phyloP scores from a whole-genome alignment of 2,888 invertebrate species.

The Thymelicus sylvestris region DNA sequence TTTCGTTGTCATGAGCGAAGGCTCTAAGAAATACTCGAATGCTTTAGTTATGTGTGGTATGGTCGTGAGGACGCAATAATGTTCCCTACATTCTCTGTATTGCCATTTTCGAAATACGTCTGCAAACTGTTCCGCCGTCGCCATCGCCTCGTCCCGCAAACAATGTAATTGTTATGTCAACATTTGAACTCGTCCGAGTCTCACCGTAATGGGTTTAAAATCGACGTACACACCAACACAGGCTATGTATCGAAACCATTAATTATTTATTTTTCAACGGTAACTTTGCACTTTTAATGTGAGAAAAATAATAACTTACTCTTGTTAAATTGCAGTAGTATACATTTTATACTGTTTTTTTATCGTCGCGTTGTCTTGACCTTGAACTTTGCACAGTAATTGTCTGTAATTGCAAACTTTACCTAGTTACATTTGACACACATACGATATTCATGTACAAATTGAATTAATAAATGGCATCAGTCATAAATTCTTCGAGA shows the following conservation, averaged over 20 bases:
- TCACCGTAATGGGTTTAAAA: conserved; percentile 39
- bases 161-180: conserved; percentile 36
- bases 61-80: conserved; percentile 6
- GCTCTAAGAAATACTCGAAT: too few species aligned
- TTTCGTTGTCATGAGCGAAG: too few species aligned
- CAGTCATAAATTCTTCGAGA: too few species aligned
- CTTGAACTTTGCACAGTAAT: neutral
- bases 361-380: neutral
- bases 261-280: conserved; percentile 24
- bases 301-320: conserved; percentile 9
- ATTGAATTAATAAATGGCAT: too few species aligned
- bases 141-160: conserved; percentile 29
- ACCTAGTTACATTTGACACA: too few species aligned
- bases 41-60: too few species aligned
- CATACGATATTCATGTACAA: too few species aligned
- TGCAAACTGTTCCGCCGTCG: conserved; percentile 28
- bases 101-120: conserved; percentile 21
- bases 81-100: conserved; percentile 11
- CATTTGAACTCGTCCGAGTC: conserved; percentile 27
- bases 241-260: conserved; percentile 19
- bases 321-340: neutral
- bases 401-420: too few species aligned
- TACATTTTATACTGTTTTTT: neutral
- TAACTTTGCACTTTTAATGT: conserved; percentile 25
- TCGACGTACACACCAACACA: conserved; percentile 25